Percentiles rank a stretch among this genome's conserved stretches.
phyloP scores from a whole-genome alignment of 1,140 invertebrate species.

The Drosophila orena region DNA sequence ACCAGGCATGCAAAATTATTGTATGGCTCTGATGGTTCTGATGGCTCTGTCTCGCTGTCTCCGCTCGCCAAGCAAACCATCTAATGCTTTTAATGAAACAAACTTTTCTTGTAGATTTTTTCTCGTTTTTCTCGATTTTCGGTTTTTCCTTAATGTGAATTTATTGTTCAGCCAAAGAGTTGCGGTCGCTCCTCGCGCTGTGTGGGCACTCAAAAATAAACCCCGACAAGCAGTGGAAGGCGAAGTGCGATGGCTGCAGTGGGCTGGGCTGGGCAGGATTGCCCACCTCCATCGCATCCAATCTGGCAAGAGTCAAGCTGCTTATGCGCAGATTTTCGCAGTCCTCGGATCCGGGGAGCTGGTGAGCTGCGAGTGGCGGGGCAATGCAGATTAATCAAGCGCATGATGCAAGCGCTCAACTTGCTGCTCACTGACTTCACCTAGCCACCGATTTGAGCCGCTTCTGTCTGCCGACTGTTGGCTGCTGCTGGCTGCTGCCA shows the following conservation, averaged over 20 bases:
- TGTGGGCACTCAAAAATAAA: conserved; percentile 81
- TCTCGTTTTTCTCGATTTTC: not conserved
- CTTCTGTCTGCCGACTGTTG: conserved; percentile 13
- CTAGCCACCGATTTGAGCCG: conserved; percentile 58
- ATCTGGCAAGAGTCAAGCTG: conserved; percentile 60
- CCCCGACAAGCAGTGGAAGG: conserved; percentile 32
- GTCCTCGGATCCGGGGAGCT: not conserved
- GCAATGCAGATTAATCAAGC: conserved; percentile 78
- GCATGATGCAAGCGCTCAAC: conserved; percentile 67
- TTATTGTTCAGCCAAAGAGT: conserved; percentile 67
- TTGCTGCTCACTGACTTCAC: conserved; percentile 73
- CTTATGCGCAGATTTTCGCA: conserved; percentile 51
- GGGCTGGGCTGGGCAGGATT: not conserved
- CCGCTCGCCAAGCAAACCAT: conserved; percentile 13
- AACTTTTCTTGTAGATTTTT: conserved; percentile 23
- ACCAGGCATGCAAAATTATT: conserved; percentile 68
- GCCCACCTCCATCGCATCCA: conserved; percentile 10
- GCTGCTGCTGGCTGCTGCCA: conserved; percentile 57
- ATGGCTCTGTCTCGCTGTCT: conserved; percentile 49
- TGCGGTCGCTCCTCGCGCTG: conserved; percentile 52
- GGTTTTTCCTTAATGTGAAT: conserved; percentile 58
- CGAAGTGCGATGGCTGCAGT: conserved; percentile 32
- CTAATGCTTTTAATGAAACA: conserved; percentile 80
- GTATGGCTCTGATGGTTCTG: conserved; percentile 20
- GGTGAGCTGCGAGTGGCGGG: not conserved